A percentile compares a stretch with the other conserved stretches of the same genome.
Conservation (phyloP, 2,888 invertebrate species). For the Lasioglossum oenotherae region DNA sequence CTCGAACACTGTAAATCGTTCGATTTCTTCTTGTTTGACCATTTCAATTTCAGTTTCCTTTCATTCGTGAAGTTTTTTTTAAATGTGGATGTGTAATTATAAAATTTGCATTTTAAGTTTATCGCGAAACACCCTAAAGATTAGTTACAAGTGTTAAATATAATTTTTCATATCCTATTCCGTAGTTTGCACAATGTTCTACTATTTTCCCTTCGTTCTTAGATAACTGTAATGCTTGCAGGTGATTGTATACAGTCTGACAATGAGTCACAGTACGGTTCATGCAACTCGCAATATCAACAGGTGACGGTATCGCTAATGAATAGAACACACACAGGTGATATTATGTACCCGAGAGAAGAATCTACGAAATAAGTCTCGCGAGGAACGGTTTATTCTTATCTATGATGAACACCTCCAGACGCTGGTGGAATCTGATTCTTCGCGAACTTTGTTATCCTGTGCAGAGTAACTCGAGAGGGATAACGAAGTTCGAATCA, state of each 20-base stretch:
- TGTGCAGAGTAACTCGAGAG: neutral
- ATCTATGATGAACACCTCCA: neutral
- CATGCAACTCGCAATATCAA: neutral
- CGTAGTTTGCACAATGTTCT: neutral
- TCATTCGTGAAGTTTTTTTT: too few species aligned
- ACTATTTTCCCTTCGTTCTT: neutral
- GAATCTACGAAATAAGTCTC: neutral
- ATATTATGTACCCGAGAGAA: neutral
- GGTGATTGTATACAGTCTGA: neutral
- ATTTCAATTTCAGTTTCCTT: too few species aligned
- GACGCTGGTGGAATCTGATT: neutral
- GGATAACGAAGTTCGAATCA: neutral
- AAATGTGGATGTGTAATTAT: too few species aligned
- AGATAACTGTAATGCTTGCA: neutral
- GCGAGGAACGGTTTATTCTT: neutral
- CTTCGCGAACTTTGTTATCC: neutral
- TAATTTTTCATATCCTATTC: neutral
- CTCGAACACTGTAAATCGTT: too few species aligned
- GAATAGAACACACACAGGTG: neutral
- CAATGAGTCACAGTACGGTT: neutral
- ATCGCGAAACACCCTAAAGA: neutral
- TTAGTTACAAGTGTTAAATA: neutral
- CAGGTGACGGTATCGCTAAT: neutral
- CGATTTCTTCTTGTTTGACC: too few species aligned
- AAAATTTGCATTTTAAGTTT: neutral